A percentile compares a stretch with the other conserved stretches of the same genome.
These are phyloP conservation scores for Luperina testacea DNA, from an alignment of 2,888 invertebrate genomes.

Conservation along the genomic window DNA sequence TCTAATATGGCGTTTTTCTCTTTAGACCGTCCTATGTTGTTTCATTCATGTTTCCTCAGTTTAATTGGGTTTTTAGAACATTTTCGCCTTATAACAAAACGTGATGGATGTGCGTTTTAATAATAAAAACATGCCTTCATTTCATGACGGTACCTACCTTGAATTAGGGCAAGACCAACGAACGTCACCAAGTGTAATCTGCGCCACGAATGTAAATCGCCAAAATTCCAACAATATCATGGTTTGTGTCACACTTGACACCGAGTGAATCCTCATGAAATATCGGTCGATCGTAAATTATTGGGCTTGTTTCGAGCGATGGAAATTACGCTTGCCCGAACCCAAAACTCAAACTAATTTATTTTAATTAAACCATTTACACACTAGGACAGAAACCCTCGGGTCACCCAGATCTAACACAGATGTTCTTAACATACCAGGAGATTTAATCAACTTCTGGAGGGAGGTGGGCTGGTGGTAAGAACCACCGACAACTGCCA, in stretches of 20 bases:
- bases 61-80: conserved; percentile 42
- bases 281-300: not conserved
- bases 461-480: not conserved
- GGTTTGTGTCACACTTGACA: not conserved
- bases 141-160: not conserved
- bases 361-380: not conserved
- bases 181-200: not conserved
- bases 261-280: not conserved
- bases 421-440: not conserved
- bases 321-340: not conserved
- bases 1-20: conserved; percentile 14
- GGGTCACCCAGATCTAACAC: not conserved
- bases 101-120: conserved; percentile 61
- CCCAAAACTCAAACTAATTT: not conserved
- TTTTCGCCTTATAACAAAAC: conserved; percentile 36
- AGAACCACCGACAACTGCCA: not conserved
- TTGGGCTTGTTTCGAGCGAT: not conserved
- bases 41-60: conserved; percentile 19
- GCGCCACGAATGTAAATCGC: not conserved
- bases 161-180: not conserved
- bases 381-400: not conserved
- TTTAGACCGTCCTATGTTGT: conserved; percentile 1
- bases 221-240: not conserved
- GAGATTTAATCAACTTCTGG: not conserved
- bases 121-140: conserved; percentile 22